Conservation (phyloP, 2,888 invertebrate genomes). For the Aspidiotus destructor region DNA sequence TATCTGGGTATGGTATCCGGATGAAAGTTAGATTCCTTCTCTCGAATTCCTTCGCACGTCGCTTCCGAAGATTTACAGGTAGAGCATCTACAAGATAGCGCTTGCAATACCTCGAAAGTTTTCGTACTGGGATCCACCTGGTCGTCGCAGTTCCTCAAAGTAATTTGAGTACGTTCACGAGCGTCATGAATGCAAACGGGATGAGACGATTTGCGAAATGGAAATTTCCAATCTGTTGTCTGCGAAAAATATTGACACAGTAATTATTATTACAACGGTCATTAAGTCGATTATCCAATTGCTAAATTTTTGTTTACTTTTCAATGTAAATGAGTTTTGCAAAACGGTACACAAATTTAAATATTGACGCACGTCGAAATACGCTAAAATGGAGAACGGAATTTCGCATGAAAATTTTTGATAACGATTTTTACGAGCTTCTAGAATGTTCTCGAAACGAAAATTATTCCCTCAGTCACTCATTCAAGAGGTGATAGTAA, state of each 20-base stretch:
- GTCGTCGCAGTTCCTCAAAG: constrained; percentile 64
- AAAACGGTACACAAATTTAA: not conserved
- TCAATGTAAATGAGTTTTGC: not conserved
- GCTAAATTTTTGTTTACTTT: not conserved
- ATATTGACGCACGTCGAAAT: too few species aligned
- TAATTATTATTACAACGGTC: not conserved
- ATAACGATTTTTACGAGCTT: too few species aligned
- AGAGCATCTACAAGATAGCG: constrained; percentile 64
- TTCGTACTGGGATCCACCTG: constrained; percentile 59
- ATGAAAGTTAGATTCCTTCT: constrained; percentile 38
- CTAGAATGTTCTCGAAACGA: too few species aligned
- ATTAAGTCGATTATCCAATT: not conserved
- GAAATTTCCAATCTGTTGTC: constrained; percentile 81
- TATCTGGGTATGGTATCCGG: not conserved
- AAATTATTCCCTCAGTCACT: too few species aligned
- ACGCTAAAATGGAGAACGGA: too few species aligned
- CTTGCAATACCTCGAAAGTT: constrained; percentile 67
- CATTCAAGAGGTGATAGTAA: too few species aligned
- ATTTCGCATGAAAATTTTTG: too few species aligned
- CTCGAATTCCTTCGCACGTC: constrained; percentile 57
- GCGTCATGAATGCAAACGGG: constrained; percentile 75
- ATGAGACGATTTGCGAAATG: constrained; percentile 74
- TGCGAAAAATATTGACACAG: constrained; percentile 40
- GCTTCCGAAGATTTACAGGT: constrained; percentile 58
- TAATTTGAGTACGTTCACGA: constrained; percentile 54